Base-by-base conservation (phyloP, 2,797 vertebrate species). In the Platalea minor region DNA sequence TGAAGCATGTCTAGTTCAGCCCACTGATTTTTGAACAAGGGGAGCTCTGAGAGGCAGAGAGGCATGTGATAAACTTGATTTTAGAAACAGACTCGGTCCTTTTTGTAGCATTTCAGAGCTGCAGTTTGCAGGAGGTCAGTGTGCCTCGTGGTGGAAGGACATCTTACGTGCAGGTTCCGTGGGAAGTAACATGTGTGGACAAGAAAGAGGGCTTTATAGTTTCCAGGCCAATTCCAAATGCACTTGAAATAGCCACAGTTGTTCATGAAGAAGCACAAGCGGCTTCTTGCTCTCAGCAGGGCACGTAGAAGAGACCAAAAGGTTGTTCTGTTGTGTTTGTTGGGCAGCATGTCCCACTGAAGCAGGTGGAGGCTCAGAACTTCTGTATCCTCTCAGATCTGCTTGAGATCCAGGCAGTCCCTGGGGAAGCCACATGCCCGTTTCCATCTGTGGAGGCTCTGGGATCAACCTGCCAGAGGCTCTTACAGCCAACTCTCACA, bases 391-490 rank as follows among this genome's bases (percentile, higher is more conserved):
- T 88, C 76, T 54, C 39, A 29, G 46, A 79, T 75, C 48, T 83
- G n/a, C 64, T 63, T 74, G 81, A 85, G 54, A 74, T 83, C 64
- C n/a, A 46, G n/a, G 46, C 46, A 31, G 37, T 69, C 37, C 23
- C 31, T 65, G 75, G 6, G 39, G 12, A 75, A 85, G 11, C 56
- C 18, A 8, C 0, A 0, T 68, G 59, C 56, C 31, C 0, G 0
- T 92, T 91, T 79, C 29, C 39, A 7, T 76, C 60, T 5, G 0
- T 43, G 45, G 17, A 48, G 20, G 41, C 28, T 87, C 65, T 39
- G 56, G 37, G 45, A 11, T 80, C 21, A 45, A 21, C n/a, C n/a
- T 83, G 41, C 25, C 70, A 46, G 67, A 29, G 35, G 53, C 41
- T 78, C 17, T 37, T 57, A 4, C 5, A 77, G 51, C 57, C 2